These are phyloP conservation scores for Rhinogobio ventralis DNA, from an alignment of 2,797 vertebrate genomes.

Conservation along the genomic window DNA sequence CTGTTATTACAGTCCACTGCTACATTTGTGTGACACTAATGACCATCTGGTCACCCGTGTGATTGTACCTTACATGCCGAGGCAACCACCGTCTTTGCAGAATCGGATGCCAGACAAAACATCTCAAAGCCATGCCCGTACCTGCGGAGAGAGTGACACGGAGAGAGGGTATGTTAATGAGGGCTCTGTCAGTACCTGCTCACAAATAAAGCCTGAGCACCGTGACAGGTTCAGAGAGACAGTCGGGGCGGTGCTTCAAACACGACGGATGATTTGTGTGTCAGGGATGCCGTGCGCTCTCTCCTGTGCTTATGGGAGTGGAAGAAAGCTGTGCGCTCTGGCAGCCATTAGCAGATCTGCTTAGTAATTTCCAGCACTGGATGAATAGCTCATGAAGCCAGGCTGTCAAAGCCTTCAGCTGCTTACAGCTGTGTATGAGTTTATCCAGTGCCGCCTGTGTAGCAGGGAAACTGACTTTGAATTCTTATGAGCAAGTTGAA, in stretches of 20 bases:
- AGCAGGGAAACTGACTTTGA: neutral
- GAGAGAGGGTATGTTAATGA: constrained; percentile 51
- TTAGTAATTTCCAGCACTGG: constrained; percentile 47
- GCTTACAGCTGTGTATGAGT: constrained; percentile 21
- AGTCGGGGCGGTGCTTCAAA: constrained; percentile 39
- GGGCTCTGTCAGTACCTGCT: constrained; percentile 35
- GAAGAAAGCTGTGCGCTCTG: constrained; percentile 20
- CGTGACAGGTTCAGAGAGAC: constrained; percentile 32
- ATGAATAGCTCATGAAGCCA: constrained; percentile 50
- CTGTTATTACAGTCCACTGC: constrained; percentile 13
- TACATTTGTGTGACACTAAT: constrained; percentile 41
- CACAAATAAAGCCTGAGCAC: constrained; percentile 30
- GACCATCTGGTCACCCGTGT: constrained; percentile 33
- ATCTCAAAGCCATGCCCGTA: constrained; percentile 99
- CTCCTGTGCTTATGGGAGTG: constrained; percentile 41
- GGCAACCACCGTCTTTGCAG: constrained; percentile 83
- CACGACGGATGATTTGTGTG: constrained; percentile 30
- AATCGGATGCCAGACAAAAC: constrained; percentile 92
- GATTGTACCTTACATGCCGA: constrained; percentile 94
- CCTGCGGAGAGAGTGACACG: constrained; percentile 69
- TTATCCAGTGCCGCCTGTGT: constrained; percentile 12
- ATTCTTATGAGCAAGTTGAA: constrained; percentile 22
- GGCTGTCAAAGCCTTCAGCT: constrained; percentile 39
- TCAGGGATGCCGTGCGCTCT: constrained; percentile 18
- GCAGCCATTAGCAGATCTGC: constrained; percentile 50